Conservation (phyloP, 2,888 invertebrate species). For the Serrognathus titanus region DNA sequence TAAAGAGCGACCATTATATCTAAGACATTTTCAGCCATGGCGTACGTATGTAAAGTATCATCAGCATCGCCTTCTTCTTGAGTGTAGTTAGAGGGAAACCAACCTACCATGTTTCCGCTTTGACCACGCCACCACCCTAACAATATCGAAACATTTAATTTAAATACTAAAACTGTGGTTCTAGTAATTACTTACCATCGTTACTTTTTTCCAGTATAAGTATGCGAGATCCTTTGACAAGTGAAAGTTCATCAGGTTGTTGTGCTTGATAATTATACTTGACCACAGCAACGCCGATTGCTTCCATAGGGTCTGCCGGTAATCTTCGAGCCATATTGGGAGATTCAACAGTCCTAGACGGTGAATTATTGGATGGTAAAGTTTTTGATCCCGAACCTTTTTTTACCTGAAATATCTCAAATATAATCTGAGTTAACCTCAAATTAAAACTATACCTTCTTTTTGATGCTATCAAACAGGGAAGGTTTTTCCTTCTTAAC, state of each 20-base stretch:
- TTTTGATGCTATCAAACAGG: constrained; percentile 89
- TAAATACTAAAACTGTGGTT: background rate
- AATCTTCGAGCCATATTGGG: constrained; percentile 71
- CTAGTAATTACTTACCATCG: constrained; percentile 58
- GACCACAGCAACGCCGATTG: constrained; percentile 84
- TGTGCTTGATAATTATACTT: constrained; percentile 95
- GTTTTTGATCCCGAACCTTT: constrained; percentile 77
- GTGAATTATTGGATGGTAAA: constrained; percentile 79
- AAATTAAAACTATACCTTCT: constrained; percentile 55
- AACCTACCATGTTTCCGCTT: constrained; percentile 66
- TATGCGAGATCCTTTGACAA: constrained; percentile 92
- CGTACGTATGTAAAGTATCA: constrained; percentile 86
- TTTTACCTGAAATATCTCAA: constrained; percentile 44
- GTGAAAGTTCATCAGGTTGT: constrained; percentile 91
- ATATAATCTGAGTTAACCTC: background rate
- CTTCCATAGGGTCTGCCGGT: constrained; percentile 81
- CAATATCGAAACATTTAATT: constrained; percentile 5
- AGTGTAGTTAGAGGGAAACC: constrained; percentile 99
- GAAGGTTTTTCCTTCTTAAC: constrained; percentile 97
- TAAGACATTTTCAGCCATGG: constrained; percentile 92
- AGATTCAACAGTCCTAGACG: constrained; percentile 73
- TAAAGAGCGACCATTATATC: constrained; percentile 95
- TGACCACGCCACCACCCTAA: constrained; percentile 95
- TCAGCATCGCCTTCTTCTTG: constrained; percentile 85
- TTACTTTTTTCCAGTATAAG: constrained; percentile 96